A percentile compares a stretch with the other conserved stretches of the same genome.
Conservation (phyloP, 1,140 invertebrate species). For the Saxidomus purpurata region DNA sequence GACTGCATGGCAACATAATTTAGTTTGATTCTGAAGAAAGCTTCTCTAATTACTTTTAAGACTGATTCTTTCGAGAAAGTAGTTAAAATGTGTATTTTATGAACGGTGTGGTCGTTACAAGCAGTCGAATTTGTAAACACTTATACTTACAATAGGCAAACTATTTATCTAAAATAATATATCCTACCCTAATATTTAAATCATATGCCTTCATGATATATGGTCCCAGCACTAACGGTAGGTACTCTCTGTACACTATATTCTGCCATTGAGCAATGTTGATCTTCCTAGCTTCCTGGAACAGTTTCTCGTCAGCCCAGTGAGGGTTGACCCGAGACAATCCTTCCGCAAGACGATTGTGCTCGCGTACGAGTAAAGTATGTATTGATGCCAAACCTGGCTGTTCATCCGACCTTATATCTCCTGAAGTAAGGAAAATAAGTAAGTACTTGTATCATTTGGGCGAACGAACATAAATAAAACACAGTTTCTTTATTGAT, state of each 20-base stretch:
- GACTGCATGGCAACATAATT: too few species aligned
- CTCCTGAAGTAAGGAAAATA: conserved; percentile 89
- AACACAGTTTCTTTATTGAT: background rate
- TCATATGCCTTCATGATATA: conserved; percentile 11
- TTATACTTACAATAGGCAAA: too few species aligned
- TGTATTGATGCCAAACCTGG: conserved; percentile 98
- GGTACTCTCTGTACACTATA: conserved; percentile 95
- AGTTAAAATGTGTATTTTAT: too few species aligned
- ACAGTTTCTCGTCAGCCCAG: conserved; percentile 91
- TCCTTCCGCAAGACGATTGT: conserved; percentile 94
- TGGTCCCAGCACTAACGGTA: conserved; percentile 90
- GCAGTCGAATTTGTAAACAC: too few species aligned
- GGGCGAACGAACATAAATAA: background rate
- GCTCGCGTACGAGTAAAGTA: conserved; percentile 97
- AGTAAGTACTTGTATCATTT: background rate
- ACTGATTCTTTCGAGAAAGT: too few species aligned
- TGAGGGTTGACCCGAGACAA: conserved; percentile 92
- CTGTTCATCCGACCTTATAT: conserved; percentile 94
- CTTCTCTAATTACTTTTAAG: too few species aligned
- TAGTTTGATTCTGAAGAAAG: too few species aligned
- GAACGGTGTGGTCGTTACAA: too few species aligned
- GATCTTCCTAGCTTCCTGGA: conserved; percentile 94
- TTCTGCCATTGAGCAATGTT: conserved; percentile 93
- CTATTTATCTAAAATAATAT: too few species aligned
- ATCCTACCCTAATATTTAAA: conserved; percentile 6